Percentiles rank a stretch among this genome's conserved stretches.
These are phyloP conservation scores for Onychomys leucogaster DNA, from an alignment of 2,797 vertebrate species.

Conservation along the genomic window DNA sequence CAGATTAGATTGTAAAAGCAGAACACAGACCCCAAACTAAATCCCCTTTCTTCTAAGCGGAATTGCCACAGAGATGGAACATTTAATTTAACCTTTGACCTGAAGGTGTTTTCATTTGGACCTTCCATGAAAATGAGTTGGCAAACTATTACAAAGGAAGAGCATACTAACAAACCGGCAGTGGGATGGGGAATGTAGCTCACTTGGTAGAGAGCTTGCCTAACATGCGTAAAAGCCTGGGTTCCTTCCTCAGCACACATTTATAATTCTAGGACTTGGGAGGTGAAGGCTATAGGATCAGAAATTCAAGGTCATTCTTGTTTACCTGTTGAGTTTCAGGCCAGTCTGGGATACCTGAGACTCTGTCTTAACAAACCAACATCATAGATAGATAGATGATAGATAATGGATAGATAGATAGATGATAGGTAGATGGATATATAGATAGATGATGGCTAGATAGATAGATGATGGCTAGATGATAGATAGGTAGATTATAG, in stretches of 20 bases:
- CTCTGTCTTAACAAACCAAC: neutral
- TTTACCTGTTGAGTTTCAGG: neutral
- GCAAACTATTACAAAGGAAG: conserved; percentile 36
- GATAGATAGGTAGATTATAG: too few species aligned
- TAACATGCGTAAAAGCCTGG: too few species aligned
- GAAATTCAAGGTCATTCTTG: neutral
- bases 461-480: neutral
- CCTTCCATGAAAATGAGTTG: conserved; percentile 5
- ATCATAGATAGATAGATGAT: neutral
- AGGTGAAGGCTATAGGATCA: neutral
- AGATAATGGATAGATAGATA: neutral
- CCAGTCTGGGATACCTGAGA: neutral
- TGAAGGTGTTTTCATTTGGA: conserved; percentile 21
- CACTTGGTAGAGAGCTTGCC: neutral
- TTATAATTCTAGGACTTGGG: neutral
- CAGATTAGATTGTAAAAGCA: conserved; percentile 7
- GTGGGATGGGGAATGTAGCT: neutral
- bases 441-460: neutral
- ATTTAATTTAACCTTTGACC: neutral
- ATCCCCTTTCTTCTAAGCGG: conserved; percentile 16
- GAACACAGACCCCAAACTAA: neutral
- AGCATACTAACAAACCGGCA: neutral
- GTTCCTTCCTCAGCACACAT: neutral
- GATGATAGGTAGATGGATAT: neutral
- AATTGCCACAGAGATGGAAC: conserved; percentile 24